Conservation (phyloP, 2,113 vertebrate species). For the Microtus oregoni region DNA sequence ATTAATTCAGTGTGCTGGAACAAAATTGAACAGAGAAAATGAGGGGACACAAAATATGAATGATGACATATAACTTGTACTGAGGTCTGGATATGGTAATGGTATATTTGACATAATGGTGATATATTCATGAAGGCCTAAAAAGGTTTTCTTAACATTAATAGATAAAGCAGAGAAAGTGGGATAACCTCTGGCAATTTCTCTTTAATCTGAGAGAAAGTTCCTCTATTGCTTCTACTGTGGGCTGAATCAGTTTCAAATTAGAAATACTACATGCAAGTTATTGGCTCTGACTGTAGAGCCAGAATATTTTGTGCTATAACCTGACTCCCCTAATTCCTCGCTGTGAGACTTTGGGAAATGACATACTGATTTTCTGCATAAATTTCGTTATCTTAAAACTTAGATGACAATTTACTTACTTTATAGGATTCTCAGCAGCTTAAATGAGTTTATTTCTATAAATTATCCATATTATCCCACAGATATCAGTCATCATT, state of each 20-base stretch:
- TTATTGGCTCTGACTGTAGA: not conserved
- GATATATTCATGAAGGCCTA: not conserved
- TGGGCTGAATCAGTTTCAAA: not conserved
- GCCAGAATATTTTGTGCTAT: not conserved
- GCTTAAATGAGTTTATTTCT: not conserved
- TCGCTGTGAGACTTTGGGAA: not conserved
- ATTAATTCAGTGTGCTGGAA: not conserved
- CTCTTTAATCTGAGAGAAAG: not conserved
- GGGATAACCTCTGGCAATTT: not conserved
- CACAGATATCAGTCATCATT: not conserved
- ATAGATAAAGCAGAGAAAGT: not conserved
- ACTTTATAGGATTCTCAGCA: not conserved
- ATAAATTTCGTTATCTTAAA: not conserved
- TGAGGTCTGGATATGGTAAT: not conserved
- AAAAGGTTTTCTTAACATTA: not conserved
- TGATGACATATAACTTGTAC: not conserved
- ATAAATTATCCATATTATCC: not conserved
- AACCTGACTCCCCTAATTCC: not conserved
- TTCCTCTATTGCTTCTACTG: not conserved
- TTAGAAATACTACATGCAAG: not conserved
- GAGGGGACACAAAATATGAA: not conserved
- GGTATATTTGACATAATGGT: not conserved
- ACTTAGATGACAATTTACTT: not conserved
- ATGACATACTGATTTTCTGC: not conserved
- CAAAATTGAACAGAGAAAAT: not conserved